Base-by-base conservation (phyloP, 2,797 vertebrate genomes). In the Pipistrellus pygmaeus region DNA sequence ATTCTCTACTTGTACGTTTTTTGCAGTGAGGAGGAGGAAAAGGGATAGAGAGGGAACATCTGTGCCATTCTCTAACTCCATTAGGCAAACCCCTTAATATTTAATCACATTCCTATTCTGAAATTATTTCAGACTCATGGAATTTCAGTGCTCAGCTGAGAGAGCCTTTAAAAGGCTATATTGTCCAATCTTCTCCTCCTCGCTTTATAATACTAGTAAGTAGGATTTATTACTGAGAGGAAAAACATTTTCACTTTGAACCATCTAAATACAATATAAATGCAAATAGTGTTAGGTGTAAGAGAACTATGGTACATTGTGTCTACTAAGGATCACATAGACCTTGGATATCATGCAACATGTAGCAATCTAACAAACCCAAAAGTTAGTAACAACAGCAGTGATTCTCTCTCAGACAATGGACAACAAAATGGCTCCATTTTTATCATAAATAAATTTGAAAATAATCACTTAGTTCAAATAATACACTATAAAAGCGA, bases 121-220 rank as follows among this genome's bases (percentile, higher is more conserved):
- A 91, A 91, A 76, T 48, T 95, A 86, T 77, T 83, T 92, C 35
- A 94, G 78, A 92, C 68, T 90, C 69, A 75, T 3, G 71, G 48
- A 93, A 93, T 78, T 87, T 95, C 85, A 89, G 60, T 66, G 23
- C 25, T 86, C 32, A 75, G 38, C 23, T 83, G 30, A 69, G 11
- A 84, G 27, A 77, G 51, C 7, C 69, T 23, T 72, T 93, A 57
- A 69, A 88, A 93, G 35, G 4, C 68, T 85, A 1, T n/a, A 80
- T 73, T 48, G 86, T 41, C 30, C 35, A 46, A 41, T 44, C 68
- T 93, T 81, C 41, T 89, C 30, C 69, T 51, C 44, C 48, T 73
- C 21, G 73, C 44, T 90, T 75, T 64, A 62, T 62, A 62, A 30
- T n/a, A 87, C 18, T n/a, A 95, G 48, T 78, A 83, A 88, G 25